Evolutionary conservation across 2,113 vertebrate species (phyloP), one percentile per base, ranked within the genome.

Genomic region (Opisthocomus hoazin): DNA sequence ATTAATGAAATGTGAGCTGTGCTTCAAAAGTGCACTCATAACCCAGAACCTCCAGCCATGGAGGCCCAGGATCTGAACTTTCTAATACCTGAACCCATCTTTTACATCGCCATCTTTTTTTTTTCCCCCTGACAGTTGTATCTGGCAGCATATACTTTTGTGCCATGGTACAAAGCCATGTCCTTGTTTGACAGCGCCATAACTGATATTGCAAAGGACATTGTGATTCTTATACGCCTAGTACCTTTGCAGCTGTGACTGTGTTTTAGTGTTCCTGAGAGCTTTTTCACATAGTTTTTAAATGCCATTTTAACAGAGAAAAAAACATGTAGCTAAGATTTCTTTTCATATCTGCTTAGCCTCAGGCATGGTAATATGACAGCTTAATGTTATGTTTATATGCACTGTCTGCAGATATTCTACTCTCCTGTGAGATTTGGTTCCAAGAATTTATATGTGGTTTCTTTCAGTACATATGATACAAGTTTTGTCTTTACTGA

Each of bases 11-110:
- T 39, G 10, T 16, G 71, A 56, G 14, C 2, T 54, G 12, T 79
- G 6, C 27, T 69, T 84, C 27, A 68, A 89, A 78, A 94, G 71
- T 30, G 18, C 5, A 17, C 15, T 21, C 8, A 8, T 77, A 82
- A 51, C 7, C 4, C 22, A 46, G 45, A 87, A 63, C 6, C 10
- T 51, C 20, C 30, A 54, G 18, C 18, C 22, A 18, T 19, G 18
- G 51, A 70, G 34, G 6, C 5, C 23, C 11, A 26, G 29, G 7
- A 7, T 81, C 15, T 63, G 30, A 83, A 73, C 1, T 48, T 46
- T 11, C 27, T 2, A 2, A 6, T 50, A 6, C 11, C 10, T 43
- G 21, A 87, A 34, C 3, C 2, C 15, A 4, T 37, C 8, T 21
- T 65, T 54, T 50, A 7, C n/a, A 23, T 5, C 45, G 5, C 4